Evolutionary conservation across 2,113 vertebrate genomes (phyloP).

Genomic region (Zeus faber): DNA sequence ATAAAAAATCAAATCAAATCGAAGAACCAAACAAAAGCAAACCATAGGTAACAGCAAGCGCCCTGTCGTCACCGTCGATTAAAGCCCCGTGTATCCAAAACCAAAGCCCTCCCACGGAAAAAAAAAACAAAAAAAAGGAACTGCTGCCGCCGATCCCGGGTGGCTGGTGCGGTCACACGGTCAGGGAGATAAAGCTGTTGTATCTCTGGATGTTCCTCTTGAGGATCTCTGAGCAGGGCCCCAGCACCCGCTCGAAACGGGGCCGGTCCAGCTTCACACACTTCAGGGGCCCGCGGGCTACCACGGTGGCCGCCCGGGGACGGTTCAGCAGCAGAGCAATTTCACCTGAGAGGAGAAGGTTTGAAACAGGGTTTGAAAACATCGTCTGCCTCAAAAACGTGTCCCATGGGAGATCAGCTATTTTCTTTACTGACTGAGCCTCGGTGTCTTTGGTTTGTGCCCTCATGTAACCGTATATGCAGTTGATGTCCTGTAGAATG

Average conservation of each 20-base stretch:
- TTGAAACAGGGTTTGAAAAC: not conserved
- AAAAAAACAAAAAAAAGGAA: not conserved
- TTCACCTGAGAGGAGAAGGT: constrained; percentile 77
- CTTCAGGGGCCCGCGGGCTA: constrained; percentile 90
- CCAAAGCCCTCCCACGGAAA: constrained; percentile 15
- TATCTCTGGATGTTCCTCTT: constrained; percentile 98
- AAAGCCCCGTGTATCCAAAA: constrained; percentile 26
- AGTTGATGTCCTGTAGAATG: too few relatives aligned
- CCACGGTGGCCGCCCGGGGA: constrained; percentile 91
- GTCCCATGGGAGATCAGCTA: too few relatives aligned
- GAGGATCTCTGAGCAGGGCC: constrained; percentile 95
- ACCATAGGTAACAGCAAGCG: too few relatives aligned
- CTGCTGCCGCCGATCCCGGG: not conserved
- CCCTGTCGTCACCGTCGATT: constrained; percentile 35
- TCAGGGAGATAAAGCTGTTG: constrained; percentile 98
- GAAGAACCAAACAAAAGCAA: constrained; percentile 57
- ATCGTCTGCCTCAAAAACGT: too few relatives aligned
- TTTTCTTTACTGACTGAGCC: too few relatives aligned
- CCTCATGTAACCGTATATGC: too few relatives aligned
- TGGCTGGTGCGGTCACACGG: constrained; percentile 74
- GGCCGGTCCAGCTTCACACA: constrained; percentile 96
- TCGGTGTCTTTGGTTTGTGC: too few relatives aligned
- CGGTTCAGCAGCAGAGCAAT: constrained; percentile 91
- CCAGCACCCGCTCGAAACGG: constrained; percentile 93
- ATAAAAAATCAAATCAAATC: too few relatives aligned